Percentiles rank a stretch among this genome's conserved stretches.
Conservation (phyloP, 2,888 invertebrate species). For the Cheilosia vulpina region DNA sequence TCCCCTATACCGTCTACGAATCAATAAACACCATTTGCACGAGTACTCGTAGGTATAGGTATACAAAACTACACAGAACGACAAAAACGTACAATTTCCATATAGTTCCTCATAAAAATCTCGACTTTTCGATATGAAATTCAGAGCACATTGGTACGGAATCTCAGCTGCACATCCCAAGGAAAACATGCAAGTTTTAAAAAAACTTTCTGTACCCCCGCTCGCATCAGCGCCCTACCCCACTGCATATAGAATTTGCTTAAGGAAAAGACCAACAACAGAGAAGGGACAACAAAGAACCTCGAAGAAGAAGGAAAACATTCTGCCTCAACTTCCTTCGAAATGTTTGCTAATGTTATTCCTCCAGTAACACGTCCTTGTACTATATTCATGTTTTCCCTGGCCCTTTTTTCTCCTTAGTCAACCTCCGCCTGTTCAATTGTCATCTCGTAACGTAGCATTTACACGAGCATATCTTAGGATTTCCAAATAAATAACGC, state of each 20-base stretch:
- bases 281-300: neutral
- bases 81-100: conserved; percentile 35
- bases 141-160: conserved; percentile 25
- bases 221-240: neutral
- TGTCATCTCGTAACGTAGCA: conserved; percentile 57
- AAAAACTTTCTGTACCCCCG: conserved; percentile 12
- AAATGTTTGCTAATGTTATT: conserved; percentile 54
- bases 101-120: conserved; percentile 58
- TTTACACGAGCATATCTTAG: conserved; percentile 54
- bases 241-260: neutral
- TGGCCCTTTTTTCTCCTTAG: neutral
- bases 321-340: conserved; percentile 30
- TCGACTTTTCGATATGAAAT: conserved; percentile 38
- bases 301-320: conserved; percentile 8
- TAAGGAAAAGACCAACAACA: no score
- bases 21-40: conserved; percentile 56
- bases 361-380: conserved; percentile 57
- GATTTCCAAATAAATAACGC: conserved; percentile 67
- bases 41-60: neutral
- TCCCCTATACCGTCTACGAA: conserved; percentile 12
- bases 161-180: conserved; percentile 62
- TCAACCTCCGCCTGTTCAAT: conserved; percentile 48
- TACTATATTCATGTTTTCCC: conserved; percentile 25
- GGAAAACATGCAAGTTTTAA: conserved; percentile 29
- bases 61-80: conserved; percentile 19